phyloP scores from a whole-genome alignment of 2,113 vertebrate genomes.

The Oxyura jamaicensis region DNA sequence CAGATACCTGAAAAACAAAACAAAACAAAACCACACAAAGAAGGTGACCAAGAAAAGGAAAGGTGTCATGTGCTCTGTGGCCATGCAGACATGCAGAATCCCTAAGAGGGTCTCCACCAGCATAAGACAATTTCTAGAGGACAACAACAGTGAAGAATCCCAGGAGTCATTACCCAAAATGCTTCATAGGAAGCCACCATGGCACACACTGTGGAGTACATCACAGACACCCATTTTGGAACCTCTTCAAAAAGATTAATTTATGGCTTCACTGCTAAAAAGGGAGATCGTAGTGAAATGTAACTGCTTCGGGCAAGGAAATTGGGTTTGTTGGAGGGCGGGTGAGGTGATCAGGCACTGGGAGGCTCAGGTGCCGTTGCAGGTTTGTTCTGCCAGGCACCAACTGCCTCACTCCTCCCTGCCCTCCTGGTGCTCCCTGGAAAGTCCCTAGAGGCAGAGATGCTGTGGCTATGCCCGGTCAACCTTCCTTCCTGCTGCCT shows the following conservation, averaged over 20 bases:
- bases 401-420: not conserved
- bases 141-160: not conserved
- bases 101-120: not conserved
- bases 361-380: not conserved
- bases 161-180: not conserved
- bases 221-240: not conserved
- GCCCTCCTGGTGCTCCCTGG: not conserved
- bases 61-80: accelerated
- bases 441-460: not conserved
- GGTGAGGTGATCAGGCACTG: not conserved
- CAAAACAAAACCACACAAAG: not conserved
- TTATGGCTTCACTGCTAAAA: not conserved
- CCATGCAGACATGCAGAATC: not conserved
- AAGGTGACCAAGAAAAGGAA: not conserved
- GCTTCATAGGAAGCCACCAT: accelerated
- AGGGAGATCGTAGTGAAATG: not conserved
- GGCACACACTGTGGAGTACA: not conserved
- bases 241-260: not conserved
- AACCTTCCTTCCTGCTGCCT: not conserved
- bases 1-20: not conserved
- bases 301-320: not conserved
- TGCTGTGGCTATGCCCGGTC: not conserved
- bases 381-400: not conserved
- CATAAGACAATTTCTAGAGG: not conserved
- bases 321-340: not conserved